A percentile compares a stretch with the other conserved stretches of the same genome.
These are phyloP conservation scores for Thalassarche chlororhynchos DNA, from an alignment of 2,113 vertebrate species.

Conservation along the genomic window DNA sequence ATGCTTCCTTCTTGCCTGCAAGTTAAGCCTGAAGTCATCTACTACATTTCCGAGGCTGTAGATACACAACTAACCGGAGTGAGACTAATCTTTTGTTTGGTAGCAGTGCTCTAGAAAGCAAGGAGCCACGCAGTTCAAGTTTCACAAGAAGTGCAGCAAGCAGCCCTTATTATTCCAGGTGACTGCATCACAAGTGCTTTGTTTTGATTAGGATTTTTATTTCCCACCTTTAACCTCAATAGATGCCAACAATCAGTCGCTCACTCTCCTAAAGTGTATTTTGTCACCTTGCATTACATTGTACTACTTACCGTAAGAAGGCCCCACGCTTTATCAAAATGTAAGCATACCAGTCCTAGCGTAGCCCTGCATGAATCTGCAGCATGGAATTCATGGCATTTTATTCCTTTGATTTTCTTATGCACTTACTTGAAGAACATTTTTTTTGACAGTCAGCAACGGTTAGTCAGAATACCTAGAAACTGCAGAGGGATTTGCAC, in stretches of 20 bases:
- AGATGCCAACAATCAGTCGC: neutral
- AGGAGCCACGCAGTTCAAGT: neutral
- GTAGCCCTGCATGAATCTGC: neutral
- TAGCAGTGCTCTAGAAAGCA: neutral
- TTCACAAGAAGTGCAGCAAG: neutral
- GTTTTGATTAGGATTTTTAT: conserved; percentile 1
- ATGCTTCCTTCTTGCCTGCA: neutral
- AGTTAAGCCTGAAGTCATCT: neutral
- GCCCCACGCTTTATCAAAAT: conserved; percentile 1
- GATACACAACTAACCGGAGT: neutral
- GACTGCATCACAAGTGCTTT: conserved; percentile 24
- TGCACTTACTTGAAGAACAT: neutral
- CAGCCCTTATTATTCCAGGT: conserved; percentile 44
- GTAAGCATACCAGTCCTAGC: neutral
- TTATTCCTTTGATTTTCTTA: neutral
- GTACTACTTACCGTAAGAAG: neutral
- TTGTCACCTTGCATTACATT: neutral
- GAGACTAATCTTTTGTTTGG: neutral
- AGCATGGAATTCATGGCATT: conserved; percentile 52
- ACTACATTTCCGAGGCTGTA: neutral
- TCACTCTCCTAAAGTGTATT: neutral
- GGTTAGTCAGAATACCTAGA: neutral
- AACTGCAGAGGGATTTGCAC: neutral
- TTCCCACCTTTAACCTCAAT: conserved; percentile 42
- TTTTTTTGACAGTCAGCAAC: neutral